Base-by-base conservation (phyloP, 2,797 vertebrate genomes). In the Coilia nasus region DNA sequence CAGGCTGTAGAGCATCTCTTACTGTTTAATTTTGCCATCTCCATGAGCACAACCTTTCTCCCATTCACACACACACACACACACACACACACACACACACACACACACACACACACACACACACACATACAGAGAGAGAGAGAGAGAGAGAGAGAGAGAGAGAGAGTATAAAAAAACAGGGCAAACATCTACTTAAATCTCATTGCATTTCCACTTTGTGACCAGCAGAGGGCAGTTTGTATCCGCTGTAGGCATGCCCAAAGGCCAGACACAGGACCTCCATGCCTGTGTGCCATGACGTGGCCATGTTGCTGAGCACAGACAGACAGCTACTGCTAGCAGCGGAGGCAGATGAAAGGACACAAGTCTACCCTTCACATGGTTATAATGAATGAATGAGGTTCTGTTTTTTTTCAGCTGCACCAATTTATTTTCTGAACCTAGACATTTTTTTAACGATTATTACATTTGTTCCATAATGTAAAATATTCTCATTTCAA, bases 21-120 rank as follows among this genome's bases (percentile, higher is more conserved):
- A n/a, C n/a, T n/a, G n/a, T n/a, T n/a, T n/a, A n/a, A n/a, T n/a
- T n/a, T n/a, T n/a, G n/a, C n/a, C n/a, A n/a, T n/a, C n/a, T n/a
- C n/a, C n/a, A n/a, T n/a, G 47, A 50, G 47, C 47, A 50, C 47
- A 50, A 50, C 47, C 47, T 50, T 12, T 50, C 47, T 50, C 47
- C 15, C 62, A 67, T 23, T 28, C 25, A 67, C 62, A 67, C 64
- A 71, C 64, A 71, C 64, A 71, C 25, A 71, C 25, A 71, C 12
- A 47, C 50, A 28, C 81, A 82, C 81, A 28, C 81, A 82, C 60
- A 25, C 82, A 82, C 50, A 31, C 23, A 83, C 56, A 15, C 25
- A 35, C 12, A 15, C 28, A 71, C 25, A 71, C 67, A 71, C 23
- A 71, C 50, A 54, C 50, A 54, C 50, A 54, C 50, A 54, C 2